A percentile compares a stretch with the other conserved stretches of the same genome.
These are phyloP conservation scores for Herpetotheres cachinnans DNA, from an alignment of 2,113 vertebrate species.

Conservation along the genomic window DNA sequence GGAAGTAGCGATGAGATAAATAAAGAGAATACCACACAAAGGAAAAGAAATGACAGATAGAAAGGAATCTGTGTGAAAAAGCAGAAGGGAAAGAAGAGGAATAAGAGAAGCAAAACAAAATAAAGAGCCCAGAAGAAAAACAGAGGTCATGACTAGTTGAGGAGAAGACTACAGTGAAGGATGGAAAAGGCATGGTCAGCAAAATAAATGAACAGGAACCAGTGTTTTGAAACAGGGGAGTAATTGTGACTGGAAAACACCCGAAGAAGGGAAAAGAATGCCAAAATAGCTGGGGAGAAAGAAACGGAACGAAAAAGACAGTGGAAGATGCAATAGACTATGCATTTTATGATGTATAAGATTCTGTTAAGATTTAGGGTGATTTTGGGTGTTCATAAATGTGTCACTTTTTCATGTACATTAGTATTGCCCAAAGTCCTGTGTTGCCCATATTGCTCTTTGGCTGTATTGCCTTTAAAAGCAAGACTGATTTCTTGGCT, in stretches of 20 bases:
- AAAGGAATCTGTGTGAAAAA: background rate
- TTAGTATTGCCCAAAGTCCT: background rate
- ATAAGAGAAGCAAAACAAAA: background rate
- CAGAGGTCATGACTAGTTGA: background rate
- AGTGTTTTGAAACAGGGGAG: background rate
- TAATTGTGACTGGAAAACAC: conserved; percentile 7
- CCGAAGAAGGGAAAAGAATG: conserved; percentile 3
- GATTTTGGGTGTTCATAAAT: background rate
- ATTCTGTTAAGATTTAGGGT: background rate
- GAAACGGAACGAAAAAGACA: background rate
- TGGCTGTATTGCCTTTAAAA: background rate
- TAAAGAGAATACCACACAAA: background rate
- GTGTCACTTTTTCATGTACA: background rate
- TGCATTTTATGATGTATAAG: background rate
- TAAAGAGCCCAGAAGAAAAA: background rate
- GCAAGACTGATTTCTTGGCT: background rate
- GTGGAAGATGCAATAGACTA: background rate
- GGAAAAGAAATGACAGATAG: background rate
- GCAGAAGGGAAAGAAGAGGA: background rate
- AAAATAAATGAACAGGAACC: background rate
- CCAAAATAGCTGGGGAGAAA: background rate
- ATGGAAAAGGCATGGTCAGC: background rate
- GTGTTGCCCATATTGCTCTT: background rate
- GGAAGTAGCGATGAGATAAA: background rate
- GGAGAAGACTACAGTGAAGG: background rate